Percentiles rank a stretch among this genome's conserved stretches.
phyloP scores from a whole-genome alignment of 1,140 invertebrate genomes.

The Drosophila lini region DNA sequence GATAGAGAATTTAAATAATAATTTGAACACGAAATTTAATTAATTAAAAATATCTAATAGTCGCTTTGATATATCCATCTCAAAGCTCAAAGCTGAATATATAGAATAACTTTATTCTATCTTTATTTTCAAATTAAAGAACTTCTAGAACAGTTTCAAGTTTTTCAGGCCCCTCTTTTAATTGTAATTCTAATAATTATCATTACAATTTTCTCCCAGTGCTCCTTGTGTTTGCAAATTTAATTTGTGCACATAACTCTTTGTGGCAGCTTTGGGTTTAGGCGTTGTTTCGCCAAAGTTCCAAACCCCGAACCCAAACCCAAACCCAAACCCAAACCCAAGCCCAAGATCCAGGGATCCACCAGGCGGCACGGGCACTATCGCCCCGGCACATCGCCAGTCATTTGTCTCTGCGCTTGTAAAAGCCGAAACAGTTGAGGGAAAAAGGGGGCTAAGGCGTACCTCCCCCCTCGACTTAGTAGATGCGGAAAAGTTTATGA shows the following conservation, averaged over 20 bases:
- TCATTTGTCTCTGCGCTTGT: constrained; percentile 80
- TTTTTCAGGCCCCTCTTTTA: too few species aligned
- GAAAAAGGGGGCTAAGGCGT: constrained; percentile 3
- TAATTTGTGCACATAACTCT: constrained; percentile 78
- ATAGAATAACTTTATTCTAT: too few species aligned
- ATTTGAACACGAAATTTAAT: too few species aligned
- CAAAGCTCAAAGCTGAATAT: too few species aligned
- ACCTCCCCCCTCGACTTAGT: constrained; percentile 41
- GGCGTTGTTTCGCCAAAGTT: constrained; percentile 56
- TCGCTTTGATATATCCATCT: too few species aligned
- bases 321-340: background rate
- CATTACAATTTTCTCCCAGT: background rate
- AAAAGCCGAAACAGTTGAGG: constrained; percentile 46
- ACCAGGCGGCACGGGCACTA: constrained; percentile 26
- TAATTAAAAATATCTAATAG: too few species aligned
- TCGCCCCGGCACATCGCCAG: constrained; percentile 61
- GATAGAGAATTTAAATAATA: too few species aligned
- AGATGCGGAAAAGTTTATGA: constrained; percentile 58
- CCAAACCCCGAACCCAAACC: background rate
- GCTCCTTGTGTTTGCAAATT: constrained; percentile 70
- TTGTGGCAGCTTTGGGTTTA: constrained; percentile 73
- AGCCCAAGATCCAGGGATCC: constrained; percentile 31
- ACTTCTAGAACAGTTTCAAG: background rate
- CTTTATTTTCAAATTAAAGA: too few species aligned
- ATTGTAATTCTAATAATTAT: background rate